Conservation (phyloP, 2,888 invertebrate species). For the Nomada lathburiana region DNA sequence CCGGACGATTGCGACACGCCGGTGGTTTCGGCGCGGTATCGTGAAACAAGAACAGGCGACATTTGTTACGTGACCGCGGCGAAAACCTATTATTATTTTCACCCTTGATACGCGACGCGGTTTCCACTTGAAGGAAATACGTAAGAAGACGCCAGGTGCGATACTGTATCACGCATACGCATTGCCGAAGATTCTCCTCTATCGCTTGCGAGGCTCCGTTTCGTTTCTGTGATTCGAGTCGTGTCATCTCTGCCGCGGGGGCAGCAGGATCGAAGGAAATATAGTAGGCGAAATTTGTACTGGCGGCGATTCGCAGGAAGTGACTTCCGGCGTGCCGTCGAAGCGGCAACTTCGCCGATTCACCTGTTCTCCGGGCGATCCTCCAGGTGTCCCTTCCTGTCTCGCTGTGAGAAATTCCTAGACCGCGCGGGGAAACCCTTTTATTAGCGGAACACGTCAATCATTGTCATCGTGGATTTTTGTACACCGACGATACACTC, state of each 20-base stretch:
- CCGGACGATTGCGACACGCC: slow-evolving; percentile 28
- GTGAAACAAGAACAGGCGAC: slow-evolving; percentile 34
- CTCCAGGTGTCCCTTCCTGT: slow-evolving; percentile 72
- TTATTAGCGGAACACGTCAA: slow-evolving; percentile 35
- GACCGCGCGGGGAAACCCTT: slow-evolving; percentile 19
- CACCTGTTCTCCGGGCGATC: slow-evolving; percentile 59
- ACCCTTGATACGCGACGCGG: no score
- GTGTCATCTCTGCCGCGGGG: background rate
- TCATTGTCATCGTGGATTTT: slow-evolving; percentile 23
- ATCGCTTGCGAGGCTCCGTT: no score
- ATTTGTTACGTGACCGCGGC: background rate
- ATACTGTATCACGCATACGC: no score
- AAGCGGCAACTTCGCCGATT: slow-evolving; percentile 60
- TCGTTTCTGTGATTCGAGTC: background rate
- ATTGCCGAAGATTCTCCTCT: no score
- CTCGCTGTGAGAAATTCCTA: slow-evolving; percentile 64
- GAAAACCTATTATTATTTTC: background rate
- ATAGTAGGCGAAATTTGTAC: slow-evolving; percentile 68
- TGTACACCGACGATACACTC: background rate
- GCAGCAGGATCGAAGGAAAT: slow-evolving; percentile 48
- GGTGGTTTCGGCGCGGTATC: slow-evolving; percentile 26
- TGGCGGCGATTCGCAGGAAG: slow-evolving; percentile 69
- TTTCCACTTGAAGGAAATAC: no score
- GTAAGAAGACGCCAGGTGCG: no score
- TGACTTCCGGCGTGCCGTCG: slow-evolving; percentile 66